phyloP scores from a whole-genome alignment of 2,888 invertebrate genomes.

The Drosophila phalerata region DNA sequence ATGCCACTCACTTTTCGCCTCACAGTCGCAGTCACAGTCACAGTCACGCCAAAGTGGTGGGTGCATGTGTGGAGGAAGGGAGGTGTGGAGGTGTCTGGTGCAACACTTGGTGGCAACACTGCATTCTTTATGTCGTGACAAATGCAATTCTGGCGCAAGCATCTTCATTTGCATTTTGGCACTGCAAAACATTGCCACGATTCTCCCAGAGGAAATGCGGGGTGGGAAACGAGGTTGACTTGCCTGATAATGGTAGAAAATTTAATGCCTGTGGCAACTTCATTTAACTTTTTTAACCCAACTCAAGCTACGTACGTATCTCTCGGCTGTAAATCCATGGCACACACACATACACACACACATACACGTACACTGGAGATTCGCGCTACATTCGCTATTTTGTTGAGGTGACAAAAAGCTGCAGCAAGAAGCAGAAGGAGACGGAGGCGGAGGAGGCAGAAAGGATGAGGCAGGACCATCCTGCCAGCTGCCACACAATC shows the following conservation, averaged over 20 bases:
- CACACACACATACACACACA: background rate
- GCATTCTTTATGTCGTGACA: conserved; percentile 64
- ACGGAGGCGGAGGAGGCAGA: background rate
- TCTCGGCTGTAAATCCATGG: conserved; percentile 48
- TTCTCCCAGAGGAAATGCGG: background rate
- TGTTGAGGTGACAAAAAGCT: conserved; percentile 49
- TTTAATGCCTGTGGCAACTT: conserved; percentile 76
- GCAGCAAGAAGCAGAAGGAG: conserved; percentile 7
- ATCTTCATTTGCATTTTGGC: conserved; percentile 56
- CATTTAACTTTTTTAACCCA: conserved; percentile 77
- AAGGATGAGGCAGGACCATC: conserved; percentile 7
- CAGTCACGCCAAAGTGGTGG: conserved; percentile 27
- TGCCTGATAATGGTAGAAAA: conserved; percentile 60
- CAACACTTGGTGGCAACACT: conserved; percentile 38
- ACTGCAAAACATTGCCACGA: conserved; percentile 22
- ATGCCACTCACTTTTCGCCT: conserved; percentile 74
- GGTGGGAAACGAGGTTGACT: conserved; percentile 17
- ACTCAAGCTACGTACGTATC: conserved; percentile 61
- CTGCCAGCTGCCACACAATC: conserved; percentile 75
- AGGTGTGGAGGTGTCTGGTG: background rate
- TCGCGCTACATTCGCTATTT: conserved; percentile 21
- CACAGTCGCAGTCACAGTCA: background rate
- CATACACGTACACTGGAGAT: no score
- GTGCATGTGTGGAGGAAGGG: conserved; percentile 2
- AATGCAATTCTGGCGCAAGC: conserved; percentile 53